Evolutionary conservation across 2,888 invertebrate genomes (phyloP).

Genomic region (Apodemia zela): DNA sequence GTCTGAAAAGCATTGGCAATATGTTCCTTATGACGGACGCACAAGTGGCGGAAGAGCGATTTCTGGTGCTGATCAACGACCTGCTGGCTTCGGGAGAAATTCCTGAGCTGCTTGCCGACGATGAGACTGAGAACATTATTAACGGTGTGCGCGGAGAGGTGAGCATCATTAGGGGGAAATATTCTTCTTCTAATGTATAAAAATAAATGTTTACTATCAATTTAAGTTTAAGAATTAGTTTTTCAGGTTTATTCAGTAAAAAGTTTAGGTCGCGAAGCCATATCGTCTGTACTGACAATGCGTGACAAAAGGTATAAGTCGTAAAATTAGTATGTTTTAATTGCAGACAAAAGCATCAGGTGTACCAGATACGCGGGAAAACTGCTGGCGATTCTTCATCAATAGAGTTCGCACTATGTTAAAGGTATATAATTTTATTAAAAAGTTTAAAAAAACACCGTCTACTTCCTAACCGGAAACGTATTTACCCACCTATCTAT

Average conservation of each 20-base stretch:
- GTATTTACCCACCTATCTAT: no score
- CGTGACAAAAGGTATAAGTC: no score
- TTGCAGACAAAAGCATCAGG: constrained; percentile 88
- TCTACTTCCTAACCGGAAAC: no score
- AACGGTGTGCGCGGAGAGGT: constrained; percentile 87
- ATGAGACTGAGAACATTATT: constrained; percentile 93
- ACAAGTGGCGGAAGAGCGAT: constrained; percentile 94
- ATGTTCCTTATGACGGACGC: constrained; percentile 97
- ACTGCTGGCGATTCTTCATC: constrained; percentile 97
- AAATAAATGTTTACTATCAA: no score
- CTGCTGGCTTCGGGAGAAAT: constrained; percentile 96
- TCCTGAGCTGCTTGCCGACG: constrained; percentile 93
- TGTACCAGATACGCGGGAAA: constrained; percentile 91
- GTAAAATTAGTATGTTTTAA: not conserved
- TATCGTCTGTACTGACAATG: no score
- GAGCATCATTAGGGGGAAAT: not conserved
- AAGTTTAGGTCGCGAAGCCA: no score
- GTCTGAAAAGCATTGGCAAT: constrained; percentile 90
- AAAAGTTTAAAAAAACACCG: no score
- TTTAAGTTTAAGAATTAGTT: no score
- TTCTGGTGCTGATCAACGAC: constrained; percentile 95
- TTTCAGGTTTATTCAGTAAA: no score
- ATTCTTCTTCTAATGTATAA: no score
- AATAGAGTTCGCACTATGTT: constrained; percentile 90
- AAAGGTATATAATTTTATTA: constrained; percentile 60